Base-by-base conservation (phyloP, 2,888 invertebrate genomes). In the Agonum fuliginosum region DNA sequence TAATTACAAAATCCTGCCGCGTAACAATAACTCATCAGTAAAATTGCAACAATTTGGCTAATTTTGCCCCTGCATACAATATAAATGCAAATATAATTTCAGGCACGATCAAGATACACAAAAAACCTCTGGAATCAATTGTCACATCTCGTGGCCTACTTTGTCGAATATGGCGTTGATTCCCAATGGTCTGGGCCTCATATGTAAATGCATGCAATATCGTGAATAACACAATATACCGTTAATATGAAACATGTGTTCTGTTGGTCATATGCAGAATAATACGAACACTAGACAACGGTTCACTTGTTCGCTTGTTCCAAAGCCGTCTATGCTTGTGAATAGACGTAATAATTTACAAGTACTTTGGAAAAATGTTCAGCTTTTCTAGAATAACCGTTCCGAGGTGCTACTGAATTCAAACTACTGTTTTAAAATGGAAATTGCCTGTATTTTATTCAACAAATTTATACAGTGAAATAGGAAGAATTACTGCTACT, bases 241-340 rank as follows among this genome's bases (percentile, higher is more conserved):
- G 54, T 54, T 54, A 54, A 54, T 54, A 54, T 54, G 54, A 54
- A 54, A 54, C 54, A 54, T 54, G 54, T 54, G 54, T 54, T 51
- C 51, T 51, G 20, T 3, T 54, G 54, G 22, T 22, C 22, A 54
- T 17, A 12, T 5, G 12, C 14, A 14, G 5, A 43, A 14, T 14
- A 43, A 48, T 48, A 24, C 54, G n/a, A 12, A 54, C 54, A 54
- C 54, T 24, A 54, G 27, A 54, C 54, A 54, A 54, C 24, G 54
- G 54, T 54, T 54, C 22, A 12, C 54, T 54, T 22, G 54, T 54
- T 54, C 22, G 5, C 54, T 54, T 22, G 54, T 54, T 24, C 12
- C 54, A 20, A 5, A 27, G 54, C 24, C 24, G 22, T 24, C 12
- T 37, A 12, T 8, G 37, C 10, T 12, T 54, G 54, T 54, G 54